Evolutionary conservation across 2,888 invertebrate genomes (phyloP).

Genomic region (Yponomeuta evonymella): DNA sequence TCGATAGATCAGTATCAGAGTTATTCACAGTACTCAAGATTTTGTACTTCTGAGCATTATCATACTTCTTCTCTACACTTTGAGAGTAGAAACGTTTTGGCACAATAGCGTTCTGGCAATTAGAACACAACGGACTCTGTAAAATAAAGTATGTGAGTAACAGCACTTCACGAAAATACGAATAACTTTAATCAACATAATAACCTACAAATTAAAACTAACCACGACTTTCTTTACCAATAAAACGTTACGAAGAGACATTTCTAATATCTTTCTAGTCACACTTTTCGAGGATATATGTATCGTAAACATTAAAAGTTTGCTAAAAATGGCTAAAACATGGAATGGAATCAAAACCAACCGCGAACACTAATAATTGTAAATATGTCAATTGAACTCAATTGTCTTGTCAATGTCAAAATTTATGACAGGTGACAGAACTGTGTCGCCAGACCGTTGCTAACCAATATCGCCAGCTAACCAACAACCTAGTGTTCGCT

Average conservation of each 20-base stretch:
- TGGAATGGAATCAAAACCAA: not conserved
- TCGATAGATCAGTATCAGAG: conserved; percentile 41
- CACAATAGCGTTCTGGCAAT: conserved; percentile 23
- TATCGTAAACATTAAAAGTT: not conserved
- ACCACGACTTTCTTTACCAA: not conserved
- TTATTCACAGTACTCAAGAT: conserved; percentile 60
- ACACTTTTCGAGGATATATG: not conserved
- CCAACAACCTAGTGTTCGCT: no score
- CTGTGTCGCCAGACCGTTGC: not conserved
- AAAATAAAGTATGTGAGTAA: conserved; percentile 10
- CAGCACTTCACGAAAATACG: not conserved
- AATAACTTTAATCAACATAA: not conserved
- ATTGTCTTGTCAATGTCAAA: not conserved
- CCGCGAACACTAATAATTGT: not conserved
- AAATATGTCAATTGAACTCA: not conserved
- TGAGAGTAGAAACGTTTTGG: conserved; percentile 33
- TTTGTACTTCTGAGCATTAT: conserved; percentile 48
- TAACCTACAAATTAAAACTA: not conserved
- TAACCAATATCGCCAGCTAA: no score
- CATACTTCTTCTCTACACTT: conserved; percentile 46
- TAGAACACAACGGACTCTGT: conserved; percentile 28
- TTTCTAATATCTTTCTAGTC: not conserved
- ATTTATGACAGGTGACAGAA: not conserved
- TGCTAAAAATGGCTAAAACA: no score
- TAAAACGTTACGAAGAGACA: not conserved